Conservation (phyloP, 2,797 vertebrate species). For the Onychomys torridus region DNA sequence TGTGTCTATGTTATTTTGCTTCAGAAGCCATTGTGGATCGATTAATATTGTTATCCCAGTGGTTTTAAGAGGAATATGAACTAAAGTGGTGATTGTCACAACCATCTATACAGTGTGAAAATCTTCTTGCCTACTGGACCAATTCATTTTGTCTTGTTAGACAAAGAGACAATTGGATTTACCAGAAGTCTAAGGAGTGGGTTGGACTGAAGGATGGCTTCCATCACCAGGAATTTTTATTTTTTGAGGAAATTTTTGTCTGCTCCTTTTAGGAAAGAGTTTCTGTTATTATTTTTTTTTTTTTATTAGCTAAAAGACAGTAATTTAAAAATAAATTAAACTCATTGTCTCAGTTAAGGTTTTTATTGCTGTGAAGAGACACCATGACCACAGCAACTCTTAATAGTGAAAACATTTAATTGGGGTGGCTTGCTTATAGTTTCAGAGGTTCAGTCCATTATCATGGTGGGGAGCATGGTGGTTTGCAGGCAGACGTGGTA, state of each 20-base stretch:
- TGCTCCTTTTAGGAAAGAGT: not conserved
- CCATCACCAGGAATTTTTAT: not conserved
- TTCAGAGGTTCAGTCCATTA: not conserved
- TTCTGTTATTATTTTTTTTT: not conserved
- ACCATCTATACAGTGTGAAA: not conserved
- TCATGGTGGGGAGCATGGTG: not conserved
- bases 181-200: not conserved
- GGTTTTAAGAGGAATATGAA: not conserved
- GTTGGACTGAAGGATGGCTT: not conserved
- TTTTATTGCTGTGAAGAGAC: not conserved
- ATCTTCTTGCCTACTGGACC: not conserved
- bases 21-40: not conserved
- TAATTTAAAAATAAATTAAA: constrained; percentile 24
- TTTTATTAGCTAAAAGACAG: not conserved
- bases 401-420: not conserved
- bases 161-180: not conserved
- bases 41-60: not conserved
- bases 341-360: not conserved
- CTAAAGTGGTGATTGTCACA: not conserved
- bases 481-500: not conserved
- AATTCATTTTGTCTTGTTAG: not conserved
- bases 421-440: not conserved
- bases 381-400: not conserved
- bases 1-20: not conserved
- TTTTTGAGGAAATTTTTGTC: not conserved